Conservation (phyloP, 2,797 vertebrate species). For the Lindbergichthys nudifrons region DNA sequence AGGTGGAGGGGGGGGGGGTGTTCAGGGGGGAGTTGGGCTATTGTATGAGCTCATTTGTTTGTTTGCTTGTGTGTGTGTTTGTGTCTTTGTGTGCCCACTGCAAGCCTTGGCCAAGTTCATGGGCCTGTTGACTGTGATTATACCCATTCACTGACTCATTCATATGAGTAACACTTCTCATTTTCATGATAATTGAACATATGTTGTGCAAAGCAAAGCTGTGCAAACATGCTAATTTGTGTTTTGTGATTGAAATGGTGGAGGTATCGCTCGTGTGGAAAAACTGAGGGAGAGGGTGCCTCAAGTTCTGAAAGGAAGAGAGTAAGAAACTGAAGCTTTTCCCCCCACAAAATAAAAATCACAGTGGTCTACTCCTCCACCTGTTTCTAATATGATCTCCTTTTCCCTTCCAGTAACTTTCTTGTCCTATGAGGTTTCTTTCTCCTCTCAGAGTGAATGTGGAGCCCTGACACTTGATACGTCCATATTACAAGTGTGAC, state of each 20-base stretch:
- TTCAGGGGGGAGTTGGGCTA: conserved; percentile 4
- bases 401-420: conserved; percentile 31
- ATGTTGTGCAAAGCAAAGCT: conserved; percentile 37
- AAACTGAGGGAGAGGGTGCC: conserved; percentile 58
- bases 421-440: conserved; percentile 33
- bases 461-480: conserved; percentile 43
- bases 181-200: conserved; percentile 51
- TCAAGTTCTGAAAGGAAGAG: conserved; percentile 43
- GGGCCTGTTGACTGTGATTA: conserved; percentile 34
- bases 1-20: conserved; percentile 30
- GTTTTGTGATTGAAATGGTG: conserved; percentile 57
- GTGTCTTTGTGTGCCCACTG: conserved; percentile 55
- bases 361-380: neutral
- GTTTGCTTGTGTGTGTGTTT: conserved; percentile 61
- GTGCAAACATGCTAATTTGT: conserved; percentile 49
- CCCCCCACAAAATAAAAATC: neutral
- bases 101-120: conserved; percentile 45
- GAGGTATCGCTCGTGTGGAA: conserved; percentile 51
- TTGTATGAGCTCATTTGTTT: conserved; percentile 64
- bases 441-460: neutral
- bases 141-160: conserved; percentile 27
- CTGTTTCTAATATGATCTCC: conserved; percentile 36
- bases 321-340: conserved; percentile 32
- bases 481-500: conserved; percentile 37
- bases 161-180: conserved; percentile 26